Percentiles rank a stretch among this genome's conserved stretches.
These are phyloP conservation scores for Tubulanus polymorphus DNA, from an alignment of 2,888 invertebrate species.

Conservation along the genomic window DNA sequence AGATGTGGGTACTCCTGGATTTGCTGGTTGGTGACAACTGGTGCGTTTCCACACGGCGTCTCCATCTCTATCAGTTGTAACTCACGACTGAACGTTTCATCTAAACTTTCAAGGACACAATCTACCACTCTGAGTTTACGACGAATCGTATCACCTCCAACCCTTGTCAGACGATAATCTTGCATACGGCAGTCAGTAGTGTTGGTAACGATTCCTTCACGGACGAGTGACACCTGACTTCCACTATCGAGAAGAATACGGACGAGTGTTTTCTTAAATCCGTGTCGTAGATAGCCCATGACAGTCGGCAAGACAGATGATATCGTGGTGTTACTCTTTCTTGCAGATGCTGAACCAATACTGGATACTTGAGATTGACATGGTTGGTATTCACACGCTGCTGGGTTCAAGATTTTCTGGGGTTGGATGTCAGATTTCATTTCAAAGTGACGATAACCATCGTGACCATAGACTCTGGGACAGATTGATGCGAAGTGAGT, in stretches of 20 bases:
- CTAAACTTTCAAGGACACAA: constrained; percentile 3
- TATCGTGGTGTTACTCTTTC: background rate
- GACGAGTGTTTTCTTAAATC: constrained; percentile 6
- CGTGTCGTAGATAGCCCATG: constrained; percentile 9
- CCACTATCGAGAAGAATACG: constrained; percentile 2
- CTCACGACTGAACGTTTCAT: constrained; percentile 2
- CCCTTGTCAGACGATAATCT: constrained; percentile 5
- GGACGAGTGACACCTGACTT: constrained; percentile 5
- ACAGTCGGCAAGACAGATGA: constrained; percentile 8
- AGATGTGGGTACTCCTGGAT: constrained; percentile 5
- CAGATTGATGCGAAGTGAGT: constrained; percentile 1
- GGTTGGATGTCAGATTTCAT: too few species aligned
- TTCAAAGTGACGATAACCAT: constrained; percentile 1
- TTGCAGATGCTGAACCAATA: background rate
- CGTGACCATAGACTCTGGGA: background rate
- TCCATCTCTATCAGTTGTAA: constrained; percentile 5
- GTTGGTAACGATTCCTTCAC: constrained; percentile 6
- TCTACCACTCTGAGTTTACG: constrained; percentile 3
- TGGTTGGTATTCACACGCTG: background rate
- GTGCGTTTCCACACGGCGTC: constrained; percentile 9
- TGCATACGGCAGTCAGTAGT: constrained; percentile 1
- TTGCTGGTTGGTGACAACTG: background rate
- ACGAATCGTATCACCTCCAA: background rate
- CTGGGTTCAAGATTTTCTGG: background rate
- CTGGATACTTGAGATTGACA: background rate